These are phyloP conservation scores for Medauroidea extradentata DNA, from an alignment of 1,140 invertebrate species.

Conservation along the genomic window DNA sequence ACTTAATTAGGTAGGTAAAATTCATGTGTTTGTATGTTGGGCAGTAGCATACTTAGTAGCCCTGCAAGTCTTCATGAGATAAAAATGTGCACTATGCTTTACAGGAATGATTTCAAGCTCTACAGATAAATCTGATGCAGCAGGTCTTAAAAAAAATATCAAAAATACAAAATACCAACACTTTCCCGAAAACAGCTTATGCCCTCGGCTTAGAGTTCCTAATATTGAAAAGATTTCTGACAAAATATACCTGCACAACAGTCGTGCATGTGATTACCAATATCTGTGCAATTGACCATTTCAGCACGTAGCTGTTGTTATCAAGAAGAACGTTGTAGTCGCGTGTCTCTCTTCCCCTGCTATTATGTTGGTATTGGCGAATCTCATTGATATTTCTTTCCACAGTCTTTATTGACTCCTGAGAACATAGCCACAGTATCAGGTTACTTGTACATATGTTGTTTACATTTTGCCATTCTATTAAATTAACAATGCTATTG, in stretches of 20 bases:
- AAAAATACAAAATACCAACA: no score
- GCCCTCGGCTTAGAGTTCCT: conserved; percentile 46
- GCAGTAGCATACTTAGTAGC: no score
- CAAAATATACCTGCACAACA: conserved; percentile 79
- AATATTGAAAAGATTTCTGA: conserved; percentile 80
- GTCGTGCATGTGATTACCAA: conserved; percentile 73
- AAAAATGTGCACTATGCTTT: no score
- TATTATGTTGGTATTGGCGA: conserved; percentile 74
- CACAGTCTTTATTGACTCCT: conserved; percentile 68
- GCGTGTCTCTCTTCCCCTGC: conserved; percentile 67
- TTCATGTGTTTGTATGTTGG: no score
- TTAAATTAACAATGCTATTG: no score
- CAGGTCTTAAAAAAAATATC: no score
- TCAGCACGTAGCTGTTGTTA: conserved; percentile 81
- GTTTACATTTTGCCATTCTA: no score
- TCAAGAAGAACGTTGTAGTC: conserved; percentile 76
- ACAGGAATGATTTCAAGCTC: no score
- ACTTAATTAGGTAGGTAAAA: no score
- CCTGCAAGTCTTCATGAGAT: no score
- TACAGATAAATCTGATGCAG: no score
- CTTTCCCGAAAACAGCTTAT: not conserved
- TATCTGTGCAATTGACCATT: conserved; percentile 84
- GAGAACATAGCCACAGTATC: conserved; percentile 38
- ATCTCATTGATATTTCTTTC: conserved; percentile 84
- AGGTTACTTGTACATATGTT: no score